Conservation (phyloP, 2,888 invertebrate genomes). For the Ecdyonurus torrentis region DNA sequence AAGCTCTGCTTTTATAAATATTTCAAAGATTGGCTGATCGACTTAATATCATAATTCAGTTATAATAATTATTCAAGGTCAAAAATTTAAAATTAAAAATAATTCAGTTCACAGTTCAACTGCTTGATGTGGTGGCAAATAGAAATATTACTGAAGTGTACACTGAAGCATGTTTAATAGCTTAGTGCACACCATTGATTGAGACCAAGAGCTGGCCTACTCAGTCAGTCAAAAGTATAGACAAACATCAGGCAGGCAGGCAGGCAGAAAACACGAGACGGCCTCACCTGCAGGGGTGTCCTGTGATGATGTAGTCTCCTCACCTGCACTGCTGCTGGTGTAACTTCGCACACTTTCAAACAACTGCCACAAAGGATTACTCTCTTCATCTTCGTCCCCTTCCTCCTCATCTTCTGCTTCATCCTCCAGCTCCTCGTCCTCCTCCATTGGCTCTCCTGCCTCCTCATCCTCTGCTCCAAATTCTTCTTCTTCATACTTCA, state of each 20-base stretch:
- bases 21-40: too few species aligned
- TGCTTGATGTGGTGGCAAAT: too few species aligned
- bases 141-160: too few species aligned
- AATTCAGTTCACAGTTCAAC: too few species aligned
- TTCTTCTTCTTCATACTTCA: conserved; percentile 43
- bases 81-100: too few species aligned
- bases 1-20: too few species aligned
- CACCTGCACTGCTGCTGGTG: conserved; percentile 13
- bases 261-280: not conserved
- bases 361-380: conserved; percentile 81
- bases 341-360: conserved; percentile 55
- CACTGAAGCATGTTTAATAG: too few species aligned
- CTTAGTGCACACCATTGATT: too few species aligned
- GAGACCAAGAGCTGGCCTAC: too few species aligned
- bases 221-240: not conserved
- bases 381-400: conserved; percentile 30
- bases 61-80: too few species aligned
- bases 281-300: not conserved
- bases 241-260: not conserved
- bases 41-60: too few species aligned
- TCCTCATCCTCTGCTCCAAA: conserved; percentile 42
- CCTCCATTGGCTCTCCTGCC: conserved; percentile 34
- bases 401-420: conserved; percentile 41
- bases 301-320: not conserved
- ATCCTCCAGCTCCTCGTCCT: conserved; percentile 30